phyloP scores from a whole-genome alignment of 2,113 vertebrate genomes.

The Tenrec ecaudatus region DNA sequence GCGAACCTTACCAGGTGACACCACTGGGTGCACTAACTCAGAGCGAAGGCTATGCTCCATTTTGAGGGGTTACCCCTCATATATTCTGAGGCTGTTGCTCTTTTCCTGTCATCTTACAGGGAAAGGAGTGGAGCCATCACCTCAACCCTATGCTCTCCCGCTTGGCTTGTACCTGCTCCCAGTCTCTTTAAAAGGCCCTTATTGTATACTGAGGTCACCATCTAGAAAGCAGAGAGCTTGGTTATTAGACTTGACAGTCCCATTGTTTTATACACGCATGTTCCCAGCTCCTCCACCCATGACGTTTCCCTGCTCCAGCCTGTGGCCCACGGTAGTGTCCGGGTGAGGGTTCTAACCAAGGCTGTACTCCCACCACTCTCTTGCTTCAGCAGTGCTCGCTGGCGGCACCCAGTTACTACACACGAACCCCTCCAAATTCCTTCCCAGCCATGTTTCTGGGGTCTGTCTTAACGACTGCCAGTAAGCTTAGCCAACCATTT shows the following conservation, averaged over 20 bases:
- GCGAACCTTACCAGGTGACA: too few species aligned
- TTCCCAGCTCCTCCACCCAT: background rate
- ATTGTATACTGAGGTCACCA: too few species aligned
- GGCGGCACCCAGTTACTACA: background rate
- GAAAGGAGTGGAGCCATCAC: background rate
- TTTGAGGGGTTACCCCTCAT: too few species aligned
- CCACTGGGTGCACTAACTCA: too few species aligned
- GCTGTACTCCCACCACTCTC: too few species aligned
- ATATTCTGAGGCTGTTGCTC: background rate
- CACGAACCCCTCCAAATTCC: background rate
- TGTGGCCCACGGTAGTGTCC: too few species aligned
- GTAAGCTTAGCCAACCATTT: background rate
- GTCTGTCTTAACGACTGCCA: background rate
- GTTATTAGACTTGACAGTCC: conserved; percentile 5
- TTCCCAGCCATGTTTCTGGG: background rate
- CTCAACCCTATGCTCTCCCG: background rate
- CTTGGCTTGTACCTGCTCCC: background rate
- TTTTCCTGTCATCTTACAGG: background rate
- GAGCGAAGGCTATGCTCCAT: too few species aligned
- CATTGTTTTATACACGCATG: background rate
- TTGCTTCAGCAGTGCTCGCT: background rate
- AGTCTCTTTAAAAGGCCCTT: too few species aligned
- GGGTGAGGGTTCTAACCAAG: too few species aligned
- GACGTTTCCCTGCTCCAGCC: too few species aligned
- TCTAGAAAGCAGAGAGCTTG: background rate